These are phyloP conservation scores for Halcyon smyrnensis DNA, from an alignment of 2,797 vertebrate species.

Conservation along the genomic window DNA sequence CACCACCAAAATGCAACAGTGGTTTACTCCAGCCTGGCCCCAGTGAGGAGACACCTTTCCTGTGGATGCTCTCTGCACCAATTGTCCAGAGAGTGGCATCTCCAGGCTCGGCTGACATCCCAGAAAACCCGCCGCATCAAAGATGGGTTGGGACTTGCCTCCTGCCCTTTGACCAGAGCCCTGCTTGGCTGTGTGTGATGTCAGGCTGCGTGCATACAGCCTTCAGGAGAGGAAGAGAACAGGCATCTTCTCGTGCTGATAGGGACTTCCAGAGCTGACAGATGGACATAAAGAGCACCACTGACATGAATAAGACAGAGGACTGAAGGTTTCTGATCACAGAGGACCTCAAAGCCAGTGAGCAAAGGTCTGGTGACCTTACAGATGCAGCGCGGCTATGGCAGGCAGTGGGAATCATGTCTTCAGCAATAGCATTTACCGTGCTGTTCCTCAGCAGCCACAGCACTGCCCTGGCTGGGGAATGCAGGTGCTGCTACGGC, in stretches of 20 bases:
- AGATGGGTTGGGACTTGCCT: background rate
- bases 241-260: background rate
- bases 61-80: background rate
- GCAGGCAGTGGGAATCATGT: rapidly evolving
- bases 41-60: background rate
- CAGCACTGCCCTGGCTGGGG: background rate
- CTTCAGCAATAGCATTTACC: background rate
- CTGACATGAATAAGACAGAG: background rate
- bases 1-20: background rate
- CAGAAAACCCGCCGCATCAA: background rate
- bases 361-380: background rate
- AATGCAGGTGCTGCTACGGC: rapidly evolving
- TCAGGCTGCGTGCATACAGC: background rate
- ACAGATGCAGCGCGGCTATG: rapidly evolving
- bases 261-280: background rate
- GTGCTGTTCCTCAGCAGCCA: background rate
- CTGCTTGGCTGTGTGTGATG: rapidly evolving
- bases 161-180: background rate
- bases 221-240: background rate
- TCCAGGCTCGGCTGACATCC: background rate
- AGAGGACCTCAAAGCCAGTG: background rate
- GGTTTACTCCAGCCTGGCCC: rapidly evolving
- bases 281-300: background rate
- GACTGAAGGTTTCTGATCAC: background rate
- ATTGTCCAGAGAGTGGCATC: no score